Base-by-base conservation (phyloP, 2,113 vertebrate species). In the Pseudolaguvia tuberculata region DNA sequence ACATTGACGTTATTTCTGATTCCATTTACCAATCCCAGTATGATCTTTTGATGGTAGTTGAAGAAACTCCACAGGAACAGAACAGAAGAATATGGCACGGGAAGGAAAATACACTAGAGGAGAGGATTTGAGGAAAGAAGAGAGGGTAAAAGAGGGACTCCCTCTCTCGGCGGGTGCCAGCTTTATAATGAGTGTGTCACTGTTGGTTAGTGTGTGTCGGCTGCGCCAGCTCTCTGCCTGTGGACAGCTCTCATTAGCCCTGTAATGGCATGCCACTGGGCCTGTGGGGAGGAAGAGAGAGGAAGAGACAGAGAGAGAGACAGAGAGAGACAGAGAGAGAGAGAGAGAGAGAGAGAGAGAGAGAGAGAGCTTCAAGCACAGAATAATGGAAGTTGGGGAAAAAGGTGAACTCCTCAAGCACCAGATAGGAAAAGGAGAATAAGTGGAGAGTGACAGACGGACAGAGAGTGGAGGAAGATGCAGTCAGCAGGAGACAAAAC, bases 161-260 rank as follows among this genome's bases (percentile, higher is more conserved):
- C 76, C 79, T 78, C 75, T 50, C 79, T 75, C 73, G 73, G 68
- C 58, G 71, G 57, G 86, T 88, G 89, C 90, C 90, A 88, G 87
- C 83, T 66, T 85, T 87, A 88, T 92, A 92, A 92, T 90, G 90
- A 91, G 89, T 85, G 89, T 91, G 91, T 92, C 91, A 91, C 88
- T 87, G 87, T 88, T 84, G 85, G 89, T 92, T 91, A 91, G 86
- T 80, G 78, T 81, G 84, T 75, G 72, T 83, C 83, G 86, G 82
- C 66, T 80, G 78, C 78, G 77, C 80, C 83, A 85, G 84, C 87
- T 83, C 88, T 85, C 77, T 79, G 84, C 85, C 87, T 85, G 78
- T 83, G 88, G 91, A 90, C 90, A 91, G 88, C 88, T 88, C 88
- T 91, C 89, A 90, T 91, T 91, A 91, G 91, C 88, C 84, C 84